Conservation (phyloP, 1,140 invertebrate species). For the Aphis craccivora region DNA sequence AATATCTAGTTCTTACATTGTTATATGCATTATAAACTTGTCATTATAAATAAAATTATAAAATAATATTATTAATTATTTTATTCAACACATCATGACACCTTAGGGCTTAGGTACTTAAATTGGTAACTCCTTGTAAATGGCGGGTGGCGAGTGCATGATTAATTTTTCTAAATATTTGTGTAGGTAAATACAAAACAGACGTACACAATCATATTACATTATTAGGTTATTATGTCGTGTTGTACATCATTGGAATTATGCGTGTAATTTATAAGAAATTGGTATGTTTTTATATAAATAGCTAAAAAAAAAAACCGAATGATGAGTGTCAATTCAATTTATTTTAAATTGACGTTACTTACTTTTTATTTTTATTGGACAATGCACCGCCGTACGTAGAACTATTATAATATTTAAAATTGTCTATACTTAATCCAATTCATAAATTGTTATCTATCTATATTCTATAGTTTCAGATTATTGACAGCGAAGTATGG, state of each 20-base stretch:
- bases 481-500: background rate
- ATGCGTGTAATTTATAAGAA: background rate
- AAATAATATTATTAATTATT: no score
- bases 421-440: background rate
- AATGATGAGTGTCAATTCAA: background rate
- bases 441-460: background rate
- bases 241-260: background rate
- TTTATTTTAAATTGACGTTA: no score
- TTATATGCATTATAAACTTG: background rate
- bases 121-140: background rate
- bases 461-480: background rate
- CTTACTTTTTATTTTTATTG: background rate
- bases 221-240: background rate
- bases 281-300: no score
- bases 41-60: background rate
- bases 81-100: no score
- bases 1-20: background rate
- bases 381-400: background rate
- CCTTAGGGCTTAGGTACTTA: background rate
- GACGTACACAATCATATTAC: background rate
- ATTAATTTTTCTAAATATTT: background rate
- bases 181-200: background rate
- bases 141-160: background rate
- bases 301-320: background rate
- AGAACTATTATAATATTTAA: background rate